Evolutionary conservation across 2,797 vertebrate genomes (phyloP), one percentile per base, ranked within the genome.

Genomic region (Salmo trutta): DNA sequence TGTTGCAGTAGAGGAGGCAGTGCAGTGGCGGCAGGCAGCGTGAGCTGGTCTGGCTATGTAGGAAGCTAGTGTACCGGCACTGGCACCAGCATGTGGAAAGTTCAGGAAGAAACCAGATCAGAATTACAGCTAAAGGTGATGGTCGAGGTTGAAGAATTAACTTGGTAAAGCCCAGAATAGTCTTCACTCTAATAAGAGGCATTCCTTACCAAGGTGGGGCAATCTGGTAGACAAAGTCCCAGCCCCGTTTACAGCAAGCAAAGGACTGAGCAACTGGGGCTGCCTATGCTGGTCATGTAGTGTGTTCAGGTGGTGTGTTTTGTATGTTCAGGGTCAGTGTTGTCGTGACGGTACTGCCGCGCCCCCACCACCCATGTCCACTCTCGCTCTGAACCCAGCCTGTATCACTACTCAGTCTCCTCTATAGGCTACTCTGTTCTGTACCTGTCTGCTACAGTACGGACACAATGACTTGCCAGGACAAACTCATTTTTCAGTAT

Each of bases 1-100:
- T 90, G 85, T 89, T 84, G 85, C 83, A 83, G 36, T 12, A n/a
- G 33, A 21, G 19, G 33, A n/a, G 75, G 74, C 86, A 65, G 83
- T 87, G 88, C 83, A 88, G 89, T 87, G 88, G 88, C 19, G 56
- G 56, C n/a, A 47, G 19, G 56, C n/a, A n/a, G 19, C n/a, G 56
- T n/a, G 6, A 21, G 56, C 19, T n/a, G 56, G 19, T 62, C 56
- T 21, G 86, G 91, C 81, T 68, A 75, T 69, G 78, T 79, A 83
- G 85, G 79, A 76, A 84, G 75, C 74, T 24, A 70, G 8, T n/a
- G 16, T 51, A 52, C 69, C 19, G 0, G n/a, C 21, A 71, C 21
- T 66, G 31, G 27, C 1, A 19, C 15, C 19, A 51, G 5, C 41
- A 52, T 51, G 41, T 21, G 69, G 41, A 71, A 47, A 51, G 36